Evolutionary conservation across 2,888 invertebrate genomes (phyloP).

Genomic region (Geophilus truncorum): DNA sequence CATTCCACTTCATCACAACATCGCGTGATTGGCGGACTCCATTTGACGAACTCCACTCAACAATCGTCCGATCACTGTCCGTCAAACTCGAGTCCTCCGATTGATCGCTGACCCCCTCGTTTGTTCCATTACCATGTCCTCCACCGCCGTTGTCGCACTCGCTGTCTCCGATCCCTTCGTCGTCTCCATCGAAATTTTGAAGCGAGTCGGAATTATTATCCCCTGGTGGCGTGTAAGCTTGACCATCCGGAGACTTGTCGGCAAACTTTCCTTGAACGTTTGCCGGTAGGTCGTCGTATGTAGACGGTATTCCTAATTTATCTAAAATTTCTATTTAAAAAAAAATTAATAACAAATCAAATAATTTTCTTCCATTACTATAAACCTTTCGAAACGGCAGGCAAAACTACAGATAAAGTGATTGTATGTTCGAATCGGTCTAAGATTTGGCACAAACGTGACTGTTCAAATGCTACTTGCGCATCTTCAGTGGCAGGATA

Average conservation of each 20-base stretch:
- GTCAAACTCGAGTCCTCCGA: conserved; percentile 72
- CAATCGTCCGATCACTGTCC: conserved; percentile 58
- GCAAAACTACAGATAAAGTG: conserved; percentile 59
- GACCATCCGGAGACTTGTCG: neutral
- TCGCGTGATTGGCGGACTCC: neutral
- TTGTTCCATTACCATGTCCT: conserved; percentile 38
- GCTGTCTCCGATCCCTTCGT: conserved; percentile 36
- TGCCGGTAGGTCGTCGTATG: neutral
- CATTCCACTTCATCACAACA: neutral
- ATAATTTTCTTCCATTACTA: neutral
- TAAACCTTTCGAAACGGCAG: conserved; percentile 58
- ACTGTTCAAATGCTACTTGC: conserved; percentile 51
- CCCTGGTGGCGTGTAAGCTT: neutral
- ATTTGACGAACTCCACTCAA: conserved; percentile 15
- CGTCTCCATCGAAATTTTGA: conserved; percentile 28
- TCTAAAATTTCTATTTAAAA: conserved; percentile 34
- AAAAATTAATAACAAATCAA: neutral
- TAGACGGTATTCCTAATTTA: conserved; percentile 32
- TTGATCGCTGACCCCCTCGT: conserved; percentile 54
- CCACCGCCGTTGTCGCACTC: conserved; percentile 33
- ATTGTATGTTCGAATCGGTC: conserved; percentile 60
- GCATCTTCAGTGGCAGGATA: conserved; percentile 52
- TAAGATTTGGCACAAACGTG: conserved; percentile 54
- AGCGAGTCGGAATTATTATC: neutral
- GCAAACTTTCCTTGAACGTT: neutral